Base-by-base conservation (phyloP, 2,797 vertebrate genomes). In the Australoheros facetus region DNA sequence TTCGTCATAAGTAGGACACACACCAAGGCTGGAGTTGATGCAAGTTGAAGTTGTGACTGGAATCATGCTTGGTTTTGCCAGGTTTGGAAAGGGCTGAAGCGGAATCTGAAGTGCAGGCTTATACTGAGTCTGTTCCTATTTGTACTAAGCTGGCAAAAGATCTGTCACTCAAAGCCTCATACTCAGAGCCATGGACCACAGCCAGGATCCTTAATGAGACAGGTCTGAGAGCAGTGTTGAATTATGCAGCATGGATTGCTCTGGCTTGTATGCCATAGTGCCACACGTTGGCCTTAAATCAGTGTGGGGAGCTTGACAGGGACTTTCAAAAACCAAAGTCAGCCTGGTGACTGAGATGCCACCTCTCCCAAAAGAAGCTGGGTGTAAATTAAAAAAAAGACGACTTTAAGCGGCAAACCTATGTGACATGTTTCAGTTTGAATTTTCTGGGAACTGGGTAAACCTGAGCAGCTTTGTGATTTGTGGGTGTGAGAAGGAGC, bases 201-300 rank as follows among this genome's bases (percentile, higher is more conserved):
- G 91, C 92, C 91, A 92, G 91, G 89, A 77, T 81, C 87, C 82
- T 89, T 94, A 95, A 95, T 91, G 93, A 95, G 93, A 93, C 92
- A 85, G 89, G 88, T 92, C 90, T 89, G 84, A 88, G 90, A 90
- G 90, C 87, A 42, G 70, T 58, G 84, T 79, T 95, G 92, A 95
- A 94, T 95, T 94, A 95, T 93, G 91, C 87, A 93, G 87, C 88
- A 89, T 69, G 84, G 88, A 87, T 91, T 80, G 84, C 86, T 79
- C 82, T 71, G 78, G 84, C 87, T 90, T 55, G 34, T 85, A 82
- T 78, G 84, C 83, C 79, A 83, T 79, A 21, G 77, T 84, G 78
- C 73, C 85, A 87, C 58, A 19, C 54, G 75, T 75, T 87, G 89
- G 87, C 89, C 83, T 87, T 88, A 92, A 92, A 93, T 93, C 91